phyloP scores from a whole-genome alignment of 2,113 vertebrate genomes.

The Triplophysa tibetana region DNA sequence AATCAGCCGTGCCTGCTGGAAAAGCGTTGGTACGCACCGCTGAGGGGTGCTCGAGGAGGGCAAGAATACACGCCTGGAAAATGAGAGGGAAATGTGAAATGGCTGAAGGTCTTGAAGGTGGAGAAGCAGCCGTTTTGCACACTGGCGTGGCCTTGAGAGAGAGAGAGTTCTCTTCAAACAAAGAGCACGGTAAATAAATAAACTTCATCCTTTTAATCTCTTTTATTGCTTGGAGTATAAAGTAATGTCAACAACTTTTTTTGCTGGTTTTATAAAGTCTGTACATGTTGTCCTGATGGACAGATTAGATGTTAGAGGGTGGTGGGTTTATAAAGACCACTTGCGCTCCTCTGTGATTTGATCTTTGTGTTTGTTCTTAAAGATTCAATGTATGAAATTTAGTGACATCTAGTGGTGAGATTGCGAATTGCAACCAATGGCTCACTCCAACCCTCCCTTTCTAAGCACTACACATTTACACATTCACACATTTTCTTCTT shows the following conservation, averaged over 20 bases:
- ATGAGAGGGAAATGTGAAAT: slow-evolving; percentile 37
- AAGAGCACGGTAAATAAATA: slow-evolving; percentile 19
- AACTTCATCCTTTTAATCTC: slow-evolving; percentile 23
- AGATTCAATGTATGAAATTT: too few species aligned
- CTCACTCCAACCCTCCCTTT: too few species aligned
- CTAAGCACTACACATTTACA: too few species aligned
- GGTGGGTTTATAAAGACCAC: slow-evolving; percentile 1
- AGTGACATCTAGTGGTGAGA: too few species aligned
- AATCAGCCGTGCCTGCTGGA: slow-evolving; percentile 35
- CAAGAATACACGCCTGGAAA: slow-evolving; percentile 34
- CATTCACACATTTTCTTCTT: too few species aligned
- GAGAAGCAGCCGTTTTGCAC: slow-evolving; percentile 9
- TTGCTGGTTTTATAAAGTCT: slow-evolving; percentile 13
- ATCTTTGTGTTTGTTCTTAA: not conserved
- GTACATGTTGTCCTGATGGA: slow-evolving; percentile 10
- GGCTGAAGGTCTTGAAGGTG: slow-evolving; percentile 39
- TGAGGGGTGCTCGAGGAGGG: slow-evolving; percentile 32
- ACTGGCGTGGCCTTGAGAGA: slow-evolving; percentile 17
- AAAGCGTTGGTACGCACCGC: slow-evolving; percentile 11
- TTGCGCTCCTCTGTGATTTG: not conserved
- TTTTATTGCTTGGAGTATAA: slow-evolving; percentile 6
- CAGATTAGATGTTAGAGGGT: not conserved
- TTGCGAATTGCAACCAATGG: too few species aligned
- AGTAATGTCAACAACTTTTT: not conserved
- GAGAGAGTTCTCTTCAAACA: slow-evolving; percentile 25